Conservation (phyloP, 2,888 invertebrate species). For the Hypomecis punctinalis region DNA sequence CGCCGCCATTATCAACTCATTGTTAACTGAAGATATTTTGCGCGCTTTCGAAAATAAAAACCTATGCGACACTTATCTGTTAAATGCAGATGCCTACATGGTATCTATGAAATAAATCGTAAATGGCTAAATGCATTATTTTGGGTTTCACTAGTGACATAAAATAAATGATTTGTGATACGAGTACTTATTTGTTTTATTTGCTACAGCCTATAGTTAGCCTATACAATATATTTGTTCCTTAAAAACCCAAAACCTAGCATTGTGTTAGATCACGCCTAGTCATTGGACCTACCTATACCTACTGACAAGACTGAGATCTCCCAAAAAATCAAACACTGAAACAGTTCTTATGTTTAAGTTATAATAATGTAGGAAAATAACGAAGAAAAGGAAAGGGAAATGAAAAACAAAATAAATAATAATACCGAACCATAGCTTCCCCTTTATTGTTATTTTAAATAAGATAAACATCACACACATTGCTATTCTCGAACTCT, state of each 20-base stretch:
- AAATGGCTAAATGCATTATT: background rate
- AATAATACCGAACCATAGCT: background rate
- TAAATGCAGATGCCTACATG: constrained; percentile 51
- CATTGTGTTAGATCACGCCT: too few species aligned
- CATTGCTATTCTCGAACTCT: constrained; percentile 53
- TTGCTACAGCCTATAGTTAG: too few species aligned
- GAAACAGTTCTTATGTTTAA: too few species aligned
- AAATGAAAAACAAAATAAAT: background rate
- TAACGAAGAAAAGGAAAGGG: background rate
- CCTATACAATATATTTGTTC: too few species aligned
- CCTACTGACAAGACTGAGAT: too few species aligned
- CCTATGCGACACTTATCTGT: constrained; percentile 58
- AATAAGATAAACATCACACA: constrained; percentile 58
- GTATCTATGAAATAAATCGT: constrained; percentile 2
- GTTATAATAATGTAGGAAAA: too few species aligned
- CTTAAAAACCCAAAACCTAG: too few species aligned
- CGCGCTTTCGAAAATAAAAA: constrained; percentile 54
- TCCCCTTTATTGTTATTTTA: constrained; percentile 3
- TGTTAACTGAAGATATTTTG: constrained; percentile 50
- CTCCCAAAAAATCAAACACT: too few species aligned
- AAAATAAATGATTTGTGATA: too few species aligned
- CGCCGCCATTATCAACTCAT: constrained; percentile 56
- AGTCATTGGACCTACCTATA: too few species aligned
- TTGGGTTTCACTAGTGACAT: background rate
- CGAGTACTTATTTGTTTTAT: too few species aligned